phyloP scores from a whole-genome alignment of 2,113 vertebrate genomes.

The Eulemur rufifrons region DNA sequence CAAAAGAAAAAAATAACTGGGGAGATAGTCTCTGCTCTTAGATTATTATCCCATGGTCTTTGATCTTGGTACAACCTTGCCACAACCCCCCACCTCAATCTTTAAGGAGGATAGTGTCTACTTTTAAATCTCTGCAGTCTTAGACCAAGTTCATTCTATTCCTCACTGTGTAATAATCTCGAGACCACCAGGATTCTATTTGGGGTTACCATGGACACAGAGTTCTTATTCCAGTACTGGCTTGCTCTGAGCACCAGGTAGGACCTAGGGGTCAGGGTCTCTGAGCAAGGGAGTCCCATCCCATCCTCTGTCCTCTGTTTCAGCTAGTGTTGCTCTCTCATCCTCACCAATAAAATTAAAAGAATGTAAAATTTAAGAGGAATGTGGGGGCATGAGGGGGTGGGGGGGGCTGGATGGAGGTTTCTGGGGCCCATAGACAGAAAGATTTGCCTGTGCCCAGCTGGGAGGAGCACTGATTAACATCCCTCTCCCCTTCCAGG shows the following conservation, averaged over 20 bases:
- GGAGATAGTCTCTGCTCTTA: too few species aligned
- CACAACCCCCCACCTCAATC: neutral
- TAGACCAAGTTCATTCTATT: neutral
- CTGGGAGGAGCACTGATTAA: neutral
- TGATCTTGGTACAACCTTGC: neutral
- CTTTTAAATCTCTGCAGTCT: neutral
- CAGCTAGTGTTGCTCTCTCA: neutral
- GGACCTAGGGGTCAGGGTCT: neutral
- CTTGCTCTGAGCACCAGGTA: conserved; percentile 19
- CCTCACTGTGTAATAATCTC: neutral
- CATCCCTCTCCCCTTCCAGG: neutral
- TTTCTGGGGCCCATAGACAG: neutral
- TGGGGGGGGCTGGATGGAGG: neutral
- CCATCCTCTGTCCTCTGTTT: neutral
- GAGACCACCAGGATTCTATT: neutral
- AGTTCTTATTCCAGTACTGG: conserved; percentile 3
- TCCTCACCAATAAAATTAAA: neutral
- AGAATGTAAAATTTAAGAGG: neutral
- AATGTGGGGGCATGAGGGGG: neutral
- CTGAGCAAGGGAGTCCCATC: neutral
- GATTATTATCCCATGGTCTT: neutral
- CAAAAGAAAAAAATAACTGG: too few species aligned
- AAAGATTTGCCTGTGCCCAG: neutral
- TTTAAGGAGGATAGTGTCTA: neutral
- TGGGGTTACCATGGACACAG: conserved; percentile 20